A percentile compares a stretch with the other conserved stretches of the same genome.
Evolutionary conservation across 2,888 invertebrate species (phyloP).

Genomic region (Tiphia femorata): DNA sequence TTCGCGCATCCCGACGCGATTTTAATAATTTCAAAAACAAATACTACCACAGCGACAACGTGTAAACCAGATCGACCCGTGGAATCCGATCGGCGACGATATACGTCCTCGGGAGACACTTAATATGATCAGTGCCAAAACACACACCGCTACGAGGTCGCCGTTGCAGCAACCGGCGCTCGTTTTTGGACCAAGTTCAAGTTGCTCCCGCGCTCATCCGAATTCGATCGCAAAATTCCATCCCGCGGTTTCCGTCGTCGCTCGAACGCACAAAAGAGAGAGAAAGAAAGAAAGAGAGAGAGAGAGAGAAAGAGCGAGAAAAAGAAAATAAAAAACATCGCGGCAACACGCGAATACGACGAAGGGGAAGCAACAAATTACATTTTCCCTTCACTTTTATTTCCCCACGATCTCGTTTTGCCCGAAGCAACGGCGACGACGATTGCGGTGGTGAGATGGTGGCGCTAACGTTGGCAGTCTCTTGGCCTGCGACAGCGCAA

Average conservation of each 20-base stretch:
- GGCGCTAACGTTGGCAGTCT: no score
- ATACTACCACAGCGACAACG: no score
- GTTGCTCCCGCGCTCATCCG: constrained; percentile 9
- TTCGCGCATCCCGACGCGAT: no score
- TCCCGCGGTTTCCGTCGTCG: constrained; percentile 13
- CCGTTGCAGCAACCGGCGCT: constrained; percentile 18
- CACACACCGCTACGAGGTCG: constrained; percentile 8
- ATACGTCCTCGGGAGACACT: neutral
- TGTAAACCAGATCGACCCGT: no score
- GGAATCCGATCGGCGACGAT: neutral
- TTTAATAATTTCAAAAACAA: no score
- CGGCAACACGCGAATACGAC: no score
- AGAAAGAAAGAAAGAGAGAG: neutral
- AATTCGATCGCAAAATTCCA: constrained; percentile 15
- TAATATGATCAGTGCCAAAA: constrained; percentile 20
- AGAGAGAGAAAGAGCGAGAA: neutral
- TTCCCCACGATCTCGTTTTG: no score
- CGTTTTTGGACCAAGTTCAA: constrained; percentile 32
- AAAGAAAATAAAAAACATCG: neutral
- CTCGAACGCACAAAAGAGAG: neutral
- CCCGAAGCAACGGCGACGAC: no score
- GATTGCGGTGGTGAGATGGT: no score
- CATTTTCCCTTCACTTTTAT: no score
- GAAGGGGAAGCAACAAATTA: no score
- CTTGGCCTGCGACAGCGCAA: no score